Base-by-base conservation (phyloP, 2,888 invertebrate genomes). In the Ferdinandea cuprea region DNA sequence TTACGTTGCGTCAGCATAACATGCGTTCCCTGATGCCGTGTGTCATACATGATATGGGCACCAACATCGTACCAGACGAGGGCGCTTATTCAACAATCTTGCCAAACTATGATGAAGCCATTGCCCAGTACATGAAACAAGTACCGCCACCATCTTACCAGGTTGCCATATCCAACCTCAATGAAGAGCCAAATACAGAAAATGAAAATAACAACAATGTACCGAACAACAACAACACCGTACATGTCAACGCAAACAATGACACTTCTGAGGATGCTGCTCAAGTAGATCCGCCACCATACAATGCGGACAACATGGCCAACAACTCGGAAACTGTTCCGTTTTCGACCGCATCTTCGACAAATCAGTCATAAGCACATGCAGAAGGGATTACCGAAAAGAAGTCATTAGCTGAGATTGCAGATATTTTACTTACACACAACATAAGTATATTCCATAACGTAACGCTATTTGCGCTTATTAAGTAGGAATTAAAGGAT, bases 71-170 rank as follows among this genome's bases (percentile, higher is more conserved):
- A n/a, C 85, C 88, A n/a, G 92, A 93, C 30, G 93, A 93, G 59
- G 93, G 93, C 0, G 93, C 93, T 87, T 94, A 94, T 89, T 93
- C 93, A 46, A 93, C 93, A 79, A 91, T 94, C 85, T 91, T 95
- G 88, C 94, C 94, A 3, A 94, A 94, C 87, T 94, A 94, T 86
- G 95, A 95, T 85, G 94, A 94, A 85, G 94, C 94, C 0, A 89
- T 92, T 85, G 89, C 91, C 56, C 89, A 91, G 83, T 89, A 89
- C 76, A 92, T 94, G 87, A 95, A 95, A 88, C 94, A 94, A 88
- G 93, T 94, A 3, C 95, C 95, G 40, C 95, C 95, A 73, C 95
- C 95, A 28, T 94, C 94, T 2, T 95, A 95, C 89, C 93, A 94
- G 87, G 94, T 92, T 46, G 93, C 93, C 80, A 93, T 91, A 88